Evolutionary conservation across 2,888 invertebrate species (phyloP).

Genomic region (Limnephilus marmoratus): DNA sequence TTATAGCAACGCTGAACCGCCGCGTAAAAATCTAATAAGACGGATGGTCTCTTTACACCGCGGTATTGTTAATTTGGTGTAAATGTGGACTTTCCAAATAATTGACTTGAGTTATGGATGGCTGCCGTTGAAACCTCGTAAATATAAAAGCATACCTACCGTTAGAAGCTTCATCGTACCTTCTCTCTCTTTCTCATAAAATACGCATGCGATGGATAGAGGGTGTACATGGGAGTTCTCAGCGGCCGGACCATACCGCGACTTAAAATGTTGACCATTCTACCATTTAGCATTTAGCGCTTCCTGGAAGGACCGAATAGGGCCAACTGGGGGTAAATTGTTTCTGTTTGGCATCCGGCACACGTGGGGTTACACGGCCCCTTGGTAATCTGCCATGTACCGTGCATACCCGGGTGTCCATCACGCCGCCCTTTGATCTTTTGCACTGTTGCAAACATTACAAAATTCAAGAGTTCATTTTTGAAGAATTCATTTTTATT

Average conservation of each 20-base stretch:
- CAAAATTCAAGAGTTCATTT: background rate
- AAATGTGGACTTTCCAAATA: background rate
- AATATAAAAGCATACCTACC: background rate
- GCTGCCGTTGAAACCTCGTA: background rate
- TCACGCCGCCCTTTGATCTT: conserved; percentile 8
- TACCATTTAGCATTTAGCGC: conserved; percentile 28
- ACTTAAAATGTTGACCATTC: conserved; percentile 29
- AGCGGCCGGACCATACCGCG: conserved; percentile 8
- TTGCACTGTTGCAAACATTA: background rate
- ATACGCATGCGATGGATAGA: background rate
- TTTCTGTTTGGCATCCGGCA: conserved; percentile 46
- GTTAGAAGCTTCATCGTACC: background rate
- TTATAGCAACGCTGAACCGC: too few relatives aligned
- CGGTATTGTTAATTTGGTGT: too few relatives aligned
- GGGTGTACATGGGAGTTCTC: background rate
- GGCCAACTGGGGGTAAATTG: conserved; percentile 36
- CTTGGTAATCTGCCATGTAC: background rate
- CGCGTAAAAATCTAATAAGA: too few relatives aligned
- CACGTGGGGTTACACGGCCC: conserved; percentile 39
- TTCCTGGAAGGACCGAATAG: conserved; percentile 36
- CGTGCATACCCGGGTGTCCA: background rate
- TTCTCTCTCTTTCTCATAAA: background rate
- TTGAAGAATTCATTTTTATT: background rate
- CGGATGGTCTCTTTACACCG: too few relatives aligned
- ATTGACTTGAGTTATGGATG: background rate